Conservation (phyloP, 2,113 vertebrate genomes). For the Urocolius indicus region DNA sequence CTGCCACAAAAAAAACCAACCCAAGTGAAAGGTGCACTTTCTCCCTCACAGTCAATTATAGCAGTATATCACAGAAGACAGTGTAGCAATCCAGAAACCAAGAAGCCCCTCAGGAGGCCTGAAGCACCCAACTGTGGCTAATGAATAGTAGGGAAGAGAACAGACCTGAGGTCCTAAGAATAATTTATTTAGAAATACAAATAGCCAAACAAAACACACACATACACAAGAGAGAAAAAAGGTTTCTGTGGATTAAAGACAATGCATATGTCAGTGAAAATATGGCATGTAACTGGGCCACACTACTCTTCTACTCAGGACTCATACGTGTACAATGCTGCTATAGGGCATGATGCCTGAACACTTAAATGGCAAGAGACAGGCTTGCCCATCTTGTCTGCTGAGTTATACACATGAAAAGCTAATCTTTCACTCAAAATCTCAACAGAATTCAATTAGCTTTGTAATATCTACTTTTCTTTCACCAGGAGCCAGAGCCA, state of each 20-base stretch:
- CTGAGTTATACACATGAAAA: not conserved
- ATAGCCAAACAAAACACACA: not conserved
- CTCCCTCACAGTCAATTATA: not conserved
- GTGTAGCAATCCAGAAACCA: not conserved
- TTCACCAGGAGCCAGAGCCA: not conserved
- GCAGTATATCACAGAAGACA: not conserved
- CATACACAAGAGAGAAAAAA: not conserved
- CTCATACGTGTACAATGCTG: not conserved
- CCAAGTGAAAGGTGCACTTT: not conserved
- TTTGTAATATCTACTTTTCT: not conserved
- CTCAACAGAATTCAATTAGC: not conserved
- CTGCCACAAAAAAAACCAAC: constrained; percentile 13
- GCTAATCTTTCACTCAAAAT: not conserved
- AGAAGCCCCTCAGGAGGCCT: not conserved
- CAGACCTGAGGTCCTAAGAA: not conserved
- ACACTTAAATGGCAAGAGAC: not conserved
- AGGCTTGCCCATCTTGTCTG: not conserved
- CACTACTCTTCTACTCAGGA: not conserved
- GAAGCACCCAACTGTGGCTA: not conserved
- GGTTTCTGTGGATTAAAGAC: not conserved
- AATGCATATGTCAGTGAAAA: not conserved
- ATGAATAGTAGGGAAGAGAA: not conserved
- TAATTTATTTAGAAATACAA: not conserved
- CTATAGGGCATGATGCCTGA: not conserved
- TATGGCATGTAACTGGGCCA: not conserved